Base-by-base conservation (phyloP, 2,113 vertebrate genomes). In the Vulpes ferrilata region DNA sequence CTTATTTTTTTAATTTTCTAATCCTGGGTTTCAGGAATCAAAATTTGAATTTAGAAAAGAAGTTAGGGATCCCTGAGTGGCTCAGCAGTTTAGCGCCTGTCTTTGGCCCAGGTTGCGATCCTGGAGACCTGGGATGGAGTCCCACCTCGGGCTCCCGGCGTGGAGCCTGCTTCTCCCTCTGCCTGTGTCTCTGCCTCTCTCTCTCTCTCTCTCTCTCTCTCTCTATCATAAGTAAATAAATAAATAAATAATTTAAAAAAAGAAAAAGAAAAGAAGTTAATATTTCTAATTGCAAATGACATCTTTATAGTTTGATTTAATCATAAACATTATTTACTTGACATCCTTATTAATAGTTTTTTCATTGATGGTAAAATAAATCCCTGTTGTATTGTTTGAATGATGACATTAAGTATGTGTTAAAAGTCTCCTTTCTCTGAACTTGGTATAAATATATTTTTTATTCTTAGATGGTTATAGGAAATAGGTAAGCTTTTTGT, bases 31-130 rank as follows among this genome's bases (percentile, higher is more conserved):
- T 69, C 48, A 79, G 94, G 57, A 92, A 51, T 83, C 92, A 35
- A 67, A 64, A 5, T 88, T 97, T 74, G 30, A 67, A 69, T 88
- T 78, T 88, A 79, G 23, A 38, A 96, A 93, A 88, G 2, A 11
- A 91, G 2, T 51, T 69, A 87, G 43, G 43, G 43, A 43, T 43
- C 7, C 43, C 43, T 43, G 43, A 43, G 43, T 43, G 43, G 43
- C 43, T 43, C 43, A 43, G 43, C 6, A 1, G 43, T 43, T 43
- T 43, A 43, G 43, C 6, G 43, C 7, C 43, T 7, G 43, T 7
- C 6, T 43, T 43, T 43, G 43, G 43, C 43, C 43, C 43, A 43
- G 43, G 43, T 5, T 7, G 4, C 7, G 1, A 43, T 43, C 43
- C 6, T 43, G 43, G 43, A 43, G 43, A 7, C 43, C 43, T 7